A percentile compares a stretch with the other conserved stretches of the same genome.
phyloP scores from a whole-genome alignment of 2,797 vertebrate genomes.

The Delichon dasypus region DNA sequence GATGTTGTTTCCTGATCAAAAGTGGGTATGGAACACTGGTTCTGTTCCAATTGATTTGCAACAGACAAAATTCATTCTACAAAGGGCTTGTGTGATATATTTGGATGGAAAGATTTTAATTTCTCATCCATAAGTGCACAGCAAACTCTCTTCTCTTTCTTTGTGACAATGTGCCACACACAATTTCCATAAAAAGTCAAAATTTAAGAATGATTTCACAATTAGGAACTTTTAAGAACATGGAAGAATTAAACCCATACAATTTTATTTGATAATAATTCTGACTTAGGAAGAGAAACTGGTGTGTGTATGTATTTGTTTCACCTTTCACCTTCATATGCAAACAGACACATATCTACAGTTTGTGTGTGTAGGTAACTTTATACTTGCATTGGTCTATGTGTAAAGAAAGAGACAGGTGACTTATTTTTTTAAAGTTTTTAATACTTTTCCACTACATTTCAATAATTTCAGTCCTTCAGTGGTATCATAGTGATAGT shows the following conservation, averaged over 20 bases:
- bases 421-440: neutral
- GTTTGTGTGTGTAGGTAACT: neutral
- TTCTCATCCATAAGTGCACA: neutral
- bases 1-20: neutral
- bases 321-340: neutral
- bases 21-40: neutral
- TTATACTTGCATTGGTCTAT: neutral
- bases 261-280: neutral
- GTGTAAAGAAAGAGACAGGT: neutral
- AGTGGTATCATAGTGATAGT: neutral
- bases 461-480: neutral
- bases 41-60: neutral
- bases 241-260: neutral
- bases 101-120: neutral
- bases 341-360: neutral
- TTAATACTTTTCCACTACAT: neutral
- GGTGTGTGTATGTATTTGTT: accelerated
- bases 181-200: neutral
- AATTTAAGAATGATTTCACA: neutral
- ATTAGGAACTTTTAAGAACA: neutral
- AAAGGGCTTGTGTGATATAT: neutral
- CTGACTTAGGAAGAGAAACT: neutral
- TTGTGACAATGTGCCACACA: neutral
- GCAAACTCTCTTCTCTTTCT: neutral
- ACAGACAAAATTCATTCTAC: neutral